Evolutionary conservation across 2,113 vertebrate species (phyloP).

Genomic region (Hyaena hyaena): DNA sequence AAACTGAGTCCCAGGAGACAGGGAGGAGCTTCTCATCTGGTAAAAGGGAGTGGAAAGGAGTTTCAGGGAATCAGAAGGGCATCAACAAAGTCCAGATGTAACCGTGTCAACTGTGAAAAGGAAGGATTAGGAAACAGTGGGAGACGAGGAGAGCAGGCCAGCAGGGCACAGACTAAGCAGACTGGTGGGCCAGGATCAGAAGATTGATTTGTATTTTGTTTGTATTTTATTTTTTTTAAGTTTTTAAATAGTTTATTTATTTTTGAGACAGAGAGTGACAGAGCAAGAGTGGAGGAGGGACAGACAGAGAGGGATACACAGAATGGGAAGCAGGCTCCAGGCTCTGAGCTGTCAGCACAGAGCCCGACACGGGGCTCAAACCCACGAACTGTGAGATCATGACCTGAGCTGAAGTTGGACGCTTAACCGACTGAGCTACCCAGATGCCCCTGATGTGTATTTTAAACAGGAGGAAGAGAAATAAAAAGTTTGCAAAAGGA

Average conservation of each 20-base stretch:
- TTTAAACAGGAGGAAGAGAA: not conserved
- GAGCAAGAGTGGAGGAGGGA: no score
- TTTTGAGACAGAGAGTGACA: no score
- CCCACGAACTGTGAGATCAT: no score
- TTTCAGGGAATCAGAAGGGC: no score
- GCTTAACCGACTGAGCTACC: no score
- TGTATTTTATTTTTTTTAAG: no score
- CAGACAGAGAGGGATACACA: no score
- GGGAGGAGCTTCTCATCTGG: not conserved
- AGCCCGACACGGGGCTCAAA: no score
- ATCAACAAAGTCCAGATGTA: not conserved
- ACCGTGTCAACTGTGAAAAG: not conserved
- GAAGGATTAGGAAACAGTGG: rapidly evolving
- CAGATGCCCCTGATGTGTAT: not conserved
- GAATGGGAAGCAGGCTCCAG: no score
- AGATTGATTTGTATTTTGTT: not conserved
- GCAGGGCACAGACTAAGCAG: not conserved
- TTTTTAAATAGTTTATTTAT: no score
- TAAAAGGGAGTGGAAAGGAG: not conserved
- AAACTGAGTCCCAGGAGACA: not conserved
- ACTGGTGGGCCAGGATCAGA: rapidly evolving
- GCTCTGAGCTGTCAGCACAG: no score
- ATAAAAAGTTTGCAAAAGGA: not conserved
- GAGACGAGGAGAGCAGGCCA: rapidly evolving
- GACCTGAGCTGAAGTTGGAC: no score